Base-by-base conservation (phyloP, 2,888 invertebrate genomes). In the Oxystoma pomonae region DNA sequence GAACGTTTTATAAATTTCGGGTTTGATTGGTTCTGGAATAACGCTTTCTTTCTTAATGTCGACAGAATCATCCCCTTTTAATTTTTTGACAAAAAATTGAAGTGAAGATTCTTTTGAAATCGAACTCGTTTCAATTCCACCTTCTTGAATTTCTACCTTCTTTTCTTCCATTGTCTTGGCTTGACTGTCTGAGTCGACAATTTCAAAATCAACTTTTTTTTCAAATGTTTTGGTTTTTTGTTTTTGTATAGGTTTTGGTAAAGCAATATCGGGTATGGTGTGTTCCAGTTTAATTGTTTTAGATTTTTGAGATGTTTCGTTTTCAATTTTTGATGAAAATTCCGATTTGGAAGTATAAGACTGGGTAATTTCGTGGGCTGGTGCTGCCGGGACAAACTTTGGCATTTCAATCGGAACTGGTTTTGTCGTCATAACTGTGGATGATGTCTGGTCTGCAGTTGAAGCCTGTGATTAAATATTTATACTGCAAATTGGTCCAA, bases 41-140 rank as follows among this genome's bases (percentile, higher is more conserved):
- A 72, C 71, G 18, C 70, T 66, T 67, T 82, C 82, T 49, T 78
- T 79, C 55, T 75, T 81, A n/a, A 75, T 73, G n/a, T 76, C 74
- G 21, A 78, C 73, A 16, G 77, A 74, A 51, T 83, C 83, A 49
- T 73, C 76, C 66, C 83, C 83, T 70, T 84, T 84, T 53, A 88
- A 85, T 75, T 87, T 85, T 16, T 84, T 85, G 64, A 87, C 87
- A 71, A 89, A 89, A 74, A 85, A 89, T 71, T 86, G 87, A 57
- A 87, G 79, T 1, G 89, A 88, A 60, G 86, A 85, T 67, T 87
- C 83, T 70, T 85, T 88, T 3, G 86, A 83, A 65, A 88, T 87
- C 5, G 85, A 85, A 50, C 82, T 81, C 0, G 84, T 84, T 75
- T 87, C 85, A 63, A 86, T 80, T 9, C 78, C 78, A 53, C 70